Conservation (phyloP, 1,140 invertebrate species). For the Listronotus oregonensis region DNA sequence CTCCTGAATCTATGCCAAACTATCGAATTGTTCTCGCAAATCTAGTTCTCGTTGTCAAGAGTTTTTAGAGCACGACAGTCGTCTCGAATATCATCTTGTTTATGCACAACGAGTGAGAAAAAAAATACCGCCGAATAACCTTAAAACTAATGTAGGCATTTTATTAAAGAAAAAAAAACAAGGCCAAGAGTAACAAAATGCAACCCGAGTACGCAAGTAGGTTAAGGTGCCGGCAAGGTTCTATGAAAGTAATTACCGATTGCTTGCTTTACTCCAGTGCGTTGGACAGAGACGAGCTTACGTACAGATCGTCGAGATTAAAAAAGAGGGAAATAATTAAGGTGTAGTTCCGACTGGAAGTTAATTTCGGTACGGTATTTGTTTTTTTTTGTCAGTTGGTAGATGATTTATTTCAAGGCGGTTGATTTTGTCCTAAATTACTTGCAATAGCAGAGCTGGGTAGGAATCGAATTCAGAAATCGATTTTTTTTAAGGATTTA, state of each 20-base stretch:
- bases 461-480: no score
- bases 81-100: conserved; percentile 24
- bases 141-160: conserved; percentile 41
- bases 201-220: conserved; percentile 53
- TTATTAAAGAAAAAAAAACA: conserved; percentile 49
- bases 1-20: no score
- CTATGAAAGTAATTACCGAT: conserved; percentile 30
- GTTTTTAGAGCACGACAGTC: conserved; percentile 14
- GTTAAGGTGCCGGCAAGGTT: conserved; percentile 50
- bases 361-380: conserved; percentile 21
- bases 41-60: no score
- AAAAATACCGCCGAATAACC: conserved; percentile 42
- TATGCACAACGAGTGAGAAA: conserved; percentile 15
- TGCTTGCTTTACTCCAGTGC: not conserved
- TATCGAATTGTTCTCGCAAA: no score
- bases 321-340: conserved; percentile 2
- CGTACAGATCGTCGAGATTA: not conserved
- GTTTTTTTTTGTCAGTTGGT: conserved; percentile 15
- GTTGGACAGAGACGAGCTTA: not conserved
- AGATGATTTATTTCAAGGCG: conserved; percentile 25
- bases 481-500: no score
- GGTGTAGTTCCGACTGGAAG: conserved; percentile 26
- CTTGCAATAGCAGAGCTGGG: no score
- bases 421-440: conserved; percentile 22
- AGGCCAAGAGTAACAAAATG: conserved; percentile 55